These are phyloP conservation scores for Todiramphus saurophagus DNA, from an alignment of 2,113 vertebrate species.

Conservation along the genomic window DNA sequence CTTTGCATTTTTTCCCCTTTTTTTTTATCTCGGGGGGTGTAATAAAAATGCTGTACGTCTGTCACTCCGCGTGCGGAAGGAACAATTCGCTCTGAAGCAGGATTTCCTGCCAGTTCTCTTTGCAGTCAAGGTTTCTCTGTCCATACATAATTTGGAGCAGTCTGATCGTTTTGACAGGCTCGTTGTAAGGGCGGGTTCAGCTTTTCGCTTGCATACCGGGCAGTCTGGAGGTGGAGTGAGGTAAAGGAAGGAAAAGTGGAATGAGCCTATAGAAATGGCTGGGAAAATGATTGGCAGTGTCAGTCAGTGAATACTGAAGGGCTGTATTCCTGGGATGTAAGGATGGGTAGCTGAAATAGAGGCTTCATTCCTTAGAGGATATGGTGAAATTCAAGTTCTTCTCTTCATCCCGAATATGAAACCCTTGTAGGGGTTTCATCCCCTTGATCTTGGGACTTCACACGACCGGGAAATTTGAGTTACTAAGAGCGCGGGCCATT, in stretches of 20 bases:
- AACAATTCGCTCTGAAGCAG: conserved; percentile 17
- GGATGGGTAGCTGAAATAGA: neutral
- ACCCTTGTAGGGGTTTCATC: neutral
- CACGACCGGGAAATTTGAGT: neutral
- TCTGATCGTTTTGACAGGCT: neutral
- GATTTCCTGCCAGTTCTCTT: conserved; percentile 14
- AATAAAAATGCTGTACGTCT: neutral
- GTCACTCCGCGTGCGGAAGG: neutral
- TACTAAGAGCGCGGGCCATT: neutral
- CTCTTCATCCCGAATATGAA: neutral
- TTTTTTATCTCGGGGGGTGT: neutral
- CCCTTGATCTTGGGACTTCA: neutral
- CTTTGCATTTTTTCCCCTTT: neutral
- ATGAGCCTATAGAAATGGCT: neutral
- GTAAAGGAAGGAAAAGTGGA: neutral
- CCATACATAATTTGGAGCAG: neutral
- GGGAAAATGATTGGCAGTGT: neutral
- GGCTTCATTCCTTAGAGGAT: neutral
- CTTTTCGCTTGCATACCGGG: neutral
- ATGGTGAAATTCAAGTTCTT: neutral
- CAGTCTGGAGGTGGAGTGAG: neutral
- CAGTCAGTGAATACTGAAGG: neutral
- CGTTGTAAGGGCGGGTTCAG: neutral
- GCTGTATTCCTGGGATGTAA: neutral
- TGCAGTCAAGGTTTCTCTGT: neutral